phyloP scores from a whole-genome alignment of 2,113 vertebrate genomes.

The Macroglossus sobrinus region DNA sequence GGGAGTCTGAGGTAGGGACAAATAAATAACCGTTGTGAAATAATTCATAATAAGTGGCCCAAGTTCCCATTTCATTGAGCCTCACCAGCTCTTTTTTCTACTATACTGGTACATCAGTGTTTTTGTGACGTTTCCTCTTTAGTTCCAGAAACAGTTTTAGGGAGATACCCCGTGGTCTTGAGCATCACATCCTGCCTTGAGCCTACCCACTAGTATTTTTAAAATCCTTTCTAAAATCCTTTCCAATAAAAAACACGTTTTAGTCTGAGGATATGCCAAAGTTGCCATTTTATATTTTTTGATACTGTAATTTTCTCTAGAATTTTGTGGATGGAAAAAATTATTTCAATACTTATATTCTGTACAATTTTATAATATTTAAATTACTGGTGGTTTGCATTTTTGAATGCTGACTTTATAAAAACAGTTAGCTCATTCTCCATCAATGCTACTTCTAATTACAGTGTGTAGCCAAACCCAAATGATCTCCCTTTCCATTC shows the following conservation, averaged over 20 bases:
- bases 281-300: conserved; percentile 65
- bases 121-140: background rate
- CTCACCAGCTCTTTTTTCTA: background rate
- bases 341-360: conserved; percentile 71
- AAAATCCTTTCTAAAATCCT: conserved; percentile 59
- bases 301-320: conserved; percentile 78
- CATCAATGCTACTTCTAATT: conserved; percentile 66
- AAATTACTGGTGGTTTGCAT: conserved; percentile 76
- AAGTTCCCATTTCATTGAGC: background rate
- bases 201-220: conserved; percentile 48
- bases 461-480: conserved; percentile 42
- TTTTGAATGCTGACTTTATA: conserved; percentile 73
- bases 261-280: conserved; percentile 52
- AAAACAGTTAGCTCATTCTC: conserved; percentile 74
- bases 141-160: conserved; percentile 33
- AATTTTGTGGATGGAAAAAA: conserved; percentile 78
- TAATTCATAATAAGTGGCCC: background rate
- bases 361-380: conserved; percentile 73
- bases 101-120: background rate
- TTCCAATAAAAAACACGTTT: conserved; percentile 53
- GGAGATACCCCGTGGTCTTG: conserved; percentile 23
- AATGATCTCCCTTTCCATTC: conserved; percentile 31
- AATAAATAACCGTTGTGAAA: background rate
- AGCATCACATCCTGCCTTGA: conserved; percentile 51
- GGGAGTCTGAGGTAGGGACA: background rate